Evolutionary conservation across 2,113 vertebrate genomes (phyloP), one percentile per base, ranked within the genome.

Genomic region (Donacobius atricapilla): DNA sequence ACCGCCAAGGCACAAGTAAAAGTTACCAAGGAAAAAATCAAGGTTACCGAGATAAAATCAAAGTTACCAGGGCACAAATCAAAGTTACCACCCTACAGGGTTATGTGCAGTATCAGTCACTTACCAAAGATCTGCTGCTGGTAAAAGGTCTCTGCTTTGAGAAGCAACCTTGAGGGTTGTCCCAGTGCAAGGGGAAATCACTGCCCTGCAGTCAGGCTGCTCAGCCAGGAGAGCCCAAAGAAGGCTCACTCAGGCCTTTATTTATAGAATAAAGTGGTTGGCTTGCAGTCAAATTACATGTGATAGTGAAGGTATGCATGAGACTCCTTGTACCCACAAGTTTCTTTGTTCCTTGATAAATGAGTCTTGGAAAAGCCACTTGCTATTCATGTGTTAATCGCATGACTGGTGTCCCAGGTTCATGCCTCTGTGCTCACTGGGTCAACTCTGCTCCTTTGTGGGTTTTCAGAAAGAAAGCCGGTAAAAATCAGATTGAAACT

Each of bases 301-400:
- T 14, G 15, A 72, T 66, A 53, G 70, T 27, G 63, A 82, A 89
- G 85, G 89, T 89, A 89, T 77, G 57, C 53, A 18, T n/a, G 53
- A 72, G 64, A 89, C 81, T 77, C 53, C 53, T 51, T 86, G 89
- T 94, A 78, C 86, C 85, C 70, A 47, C 42, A 31, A 30, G 58
- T 72, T 71, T 16, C 80, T 94, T 94, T 94, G 90, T 86, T 89
- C 47, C 30, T 78, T 72, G 65, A 82, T 77, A 82, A 89, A 94
- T 82, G 90, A 86, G 53, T 68, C 85, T 78, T 92, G 70, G 81
- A 82, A 89, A 77, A 89, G 44, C 13, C 42, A 42, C 53, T 47
- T 1, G 0, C 70, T 86, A 86, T 94, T 94, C 81, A 89, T 82
- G 70, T 86, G 76, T 72, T 57, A 68, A 57, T 72, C 4, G 24